Conservation (phyloP, 2,888 invertebrate genomes). For the Cephus pygmeus region DNA sequence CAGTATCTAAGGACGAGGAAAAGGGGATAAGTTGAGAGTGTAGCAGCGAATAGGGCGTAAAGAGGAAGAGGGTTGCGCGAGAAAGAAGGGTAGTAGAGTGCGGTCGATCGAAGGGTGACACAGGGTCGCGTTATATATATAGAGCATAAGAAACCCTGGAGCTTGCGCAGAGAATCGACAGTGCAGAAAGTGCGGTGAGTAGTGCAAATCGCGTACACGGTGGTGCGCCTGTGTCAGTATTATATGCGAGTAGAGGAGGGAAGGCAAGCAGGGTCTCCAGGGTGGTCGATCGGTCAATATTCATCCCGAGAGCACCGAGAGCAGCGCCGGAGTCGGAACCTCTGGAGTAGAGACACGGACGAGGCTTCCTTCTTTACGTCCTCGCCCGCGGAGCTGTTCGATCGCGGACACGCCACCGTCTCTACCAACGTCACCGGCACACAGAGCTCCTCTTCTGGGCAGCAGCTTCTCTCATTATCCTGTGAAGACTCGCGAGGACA, state of each 20-base stretch:
- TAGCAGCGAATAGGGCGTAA: no score
- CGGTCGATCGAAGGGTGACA: neutral
- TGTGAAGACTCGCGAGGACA: no score
- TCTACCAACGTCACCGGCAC: neutral
- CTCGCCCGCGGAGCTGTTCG: constrained; percentile 56
- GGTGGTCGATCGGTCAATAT: constrained; percentile 62
- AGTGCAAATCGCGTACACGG: neutral
- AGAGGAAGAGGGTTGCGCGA: no score
- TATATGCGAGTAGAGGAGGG: constrained; percentile 19
- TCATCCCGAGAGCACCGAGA: constrained; percentile 54
- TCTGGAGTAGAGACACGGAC: constrained; percentile 29
- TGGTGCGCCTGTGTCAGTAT: constrained; percentile 6
- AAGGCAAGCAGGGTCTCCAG: constrained; percentile 26
- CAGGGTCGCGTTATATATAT: constrained; percentile 1
- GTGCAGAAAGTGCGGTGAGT: no score
- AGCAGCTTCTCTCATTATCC: no score
- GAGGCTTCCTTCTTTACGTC: constrained; percentile 47
- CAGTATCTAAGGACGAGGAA: no score
- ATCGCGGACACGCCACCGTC: constrained; percentile 41
- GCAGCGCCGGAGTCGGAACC: constrained; percentile 23
- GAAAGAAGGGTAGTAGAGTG: neutral
- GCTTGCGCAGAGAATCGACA: constrained; percentile 23
- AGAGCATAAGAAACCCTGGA: constrained; percentile 11
- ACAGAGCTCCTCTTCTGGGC: no score
- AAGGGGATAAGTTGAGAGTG: no score